Percentiles rank a stretch among this genome's conserved stretches.
Evolutionary conservation across 2,113 vertebrate species (phyloP).

Genomic region (Gadus chalcogrammus): DNA sequence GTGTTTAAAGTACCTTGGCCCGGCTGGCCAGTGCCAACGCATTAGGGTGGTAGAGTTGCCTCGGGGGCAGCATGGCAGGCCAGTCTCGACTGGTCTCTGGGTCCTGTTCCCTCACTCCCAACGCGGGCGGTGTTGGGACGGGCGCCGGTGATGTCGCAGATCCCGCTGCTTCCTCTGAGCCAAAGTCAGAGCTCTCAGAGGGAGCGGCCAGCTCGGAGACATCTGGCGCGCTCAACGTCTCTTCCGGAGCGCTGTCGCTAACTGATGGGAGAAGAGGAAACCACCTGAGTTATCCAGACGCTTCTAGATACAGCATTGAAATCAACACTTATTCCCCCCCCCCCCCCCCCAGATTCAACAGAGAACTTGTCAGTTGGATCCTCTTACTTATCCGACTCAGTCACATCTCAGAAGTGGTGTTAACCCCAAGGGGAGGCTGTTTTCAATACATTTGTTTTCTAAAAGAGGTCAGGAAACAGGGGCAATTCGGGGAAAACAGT

Average conservation of each 20-base stretch:
- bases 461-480: neutral
- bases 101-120: neutral
- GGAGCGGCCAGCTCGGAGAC: no score
- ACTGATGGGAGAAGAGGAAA: no score
- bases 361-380: no score
- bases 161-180: conserved; percentile 10
- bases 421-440: neutral
- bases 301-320: no score
- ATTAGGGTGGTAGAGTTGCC: conserved; percentile 36
- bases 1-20: conserved; percentile 50
- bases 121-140: neutral
- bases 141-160: conserved; percentile 25
- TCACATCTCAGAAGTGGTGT: no score
- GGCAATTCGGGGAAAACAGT: neutral
- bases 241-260: no score
- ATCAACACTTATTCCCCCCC: no score
- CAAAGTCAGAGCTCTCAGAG: neutral
- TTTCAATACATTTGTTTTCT: neutral
- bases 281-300: no score
- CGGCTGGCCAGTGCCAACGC: conserved; percentile 44
- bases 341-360: no score
- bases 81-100: conserved; percentile 33
- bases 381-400: no score
- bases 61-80: conserved; percentile 43
- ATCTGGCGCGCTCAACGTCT: no score